Conservation (phyloP, 2,113 vertebrate genomes). For the Malurus cyaneus region DNA sequence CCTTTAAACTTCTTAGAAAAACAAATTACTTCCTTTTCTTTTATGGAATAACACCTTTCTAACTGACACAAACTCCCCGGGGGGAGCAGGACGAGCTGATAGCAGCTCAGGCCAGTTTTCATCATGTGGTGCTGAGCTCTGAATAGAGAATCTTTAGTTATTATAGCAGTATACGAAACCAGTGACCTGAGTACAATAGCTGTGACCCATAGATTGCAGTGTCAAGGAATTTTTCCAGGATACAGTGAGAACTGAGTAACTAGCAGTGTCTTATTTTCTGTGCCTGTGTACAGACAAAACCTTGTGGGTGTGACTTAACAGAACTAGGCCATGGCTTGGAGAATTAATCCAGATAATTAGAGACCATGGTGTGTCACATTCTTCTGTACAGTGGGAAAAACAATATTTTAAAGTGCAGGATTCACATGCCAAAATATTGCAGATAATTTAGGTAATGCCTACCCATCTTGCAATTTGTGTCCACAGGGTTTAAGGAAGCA, state of each 20-base stretch:
- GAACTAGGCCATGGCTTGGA: not conserved
- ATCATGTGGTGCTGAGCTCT: not conserved
- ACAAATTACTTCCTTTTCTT: not conserved
- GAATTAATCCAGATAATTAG: slow-evolving; percentile 2
- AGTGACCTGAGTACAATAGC: slow-evolving; percentile 1
- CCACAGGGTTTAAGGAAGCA: not conserved
- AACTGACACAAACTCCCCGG: not conserved
- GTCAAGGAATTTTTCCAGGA: slow-evolving; percentile 34
- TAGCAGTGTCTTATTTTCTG: not conserved
- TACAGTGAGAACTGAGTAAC: not conserved
- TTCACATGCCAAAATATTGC: not conserved
- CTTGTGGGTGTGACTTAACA: not conserved
- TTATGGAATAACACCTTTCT: not conserved
- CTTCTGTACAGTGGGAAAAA: not conserved
- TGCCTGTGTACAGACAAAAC: not conserved
- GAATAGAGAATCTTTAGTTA: slow-evolving; percentile 8
- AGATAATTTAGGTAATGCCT: not conserved
- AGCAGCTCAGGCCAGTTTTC: not conserved
- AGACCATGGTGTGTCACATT: not conserved
- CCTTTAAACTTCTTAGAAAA: not conserved
- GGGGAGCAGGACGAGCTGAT: not conserved
- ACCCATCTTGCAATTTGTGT: not conserved
- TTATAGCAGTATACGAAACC: slow-evolving; percentile 5
- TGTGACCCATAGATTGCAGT: not conserved
- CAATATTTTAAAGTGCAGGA: not conserved